Percentiles rank a stretch among this genome's conserved stretches.
Evolutionary conservation across 2,888 invertebrate genomes (phyloP).

Genomic region (Ormyrus rosae): DNA sequence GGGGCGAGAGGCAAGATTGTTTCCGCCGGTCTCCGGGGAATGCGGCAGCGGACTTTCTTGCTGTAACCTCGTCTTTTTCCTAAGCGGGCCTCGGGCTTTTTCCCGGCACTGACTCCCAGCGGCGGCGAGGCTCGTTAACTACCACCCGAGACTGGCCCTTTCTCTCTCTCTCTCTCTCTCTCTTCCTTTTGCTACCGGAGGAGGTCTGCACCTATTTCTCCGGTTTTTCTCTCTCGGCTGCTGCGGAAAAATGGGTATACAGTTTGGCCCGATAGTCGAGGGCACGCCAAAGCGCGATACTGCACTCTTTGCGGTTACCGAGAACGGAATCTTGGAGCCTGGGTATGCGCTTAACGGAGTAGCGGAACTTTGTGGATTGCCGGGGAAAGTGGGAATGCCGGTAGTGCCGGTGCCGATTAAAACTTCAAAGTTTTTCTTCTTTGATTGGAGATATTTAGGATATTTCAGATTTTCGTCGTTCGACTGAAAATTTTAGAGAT

Average conservation of each 20-base stretch:
- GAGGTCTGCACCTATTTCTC: slow-evolving; percentile 7
- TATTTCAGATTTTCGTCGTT: too few species aligned
- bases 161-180: slow-evolving; percentile 44
- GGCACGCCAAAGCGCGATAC: slow-evolving; percentile 49
- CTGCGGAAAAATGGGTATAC: slow-evolving; percentile 14
- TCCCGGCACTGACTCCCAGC: slow-evolving; percentile 13
- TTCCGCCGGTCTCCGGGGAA: slow-evolving; percentile 61
- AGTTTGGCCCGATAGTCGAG: slow-evolving; percentile 52
- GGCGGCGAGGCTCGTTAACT: slow-evolving; percentile 52
- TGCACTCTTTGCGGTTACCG: background rate
- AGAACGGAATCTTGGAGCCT: too few species aligned
- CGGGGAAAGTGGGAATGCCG: too few species aligned
- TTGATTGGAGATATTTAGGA: too few species aligned
- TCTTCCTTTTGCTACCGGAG: background rate
- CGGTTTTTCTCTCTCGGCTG: background rate
- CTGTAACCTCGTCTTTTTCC: slow-evolving; percentile 35
- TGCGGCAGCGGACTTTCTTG: slow-evolving; percentile 42
- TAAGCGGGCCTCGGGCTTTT: slow-evolving; percentile 25
- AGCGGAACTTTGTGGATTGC: too few species aligned
- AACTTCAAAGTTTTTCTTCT: too few species aligned
- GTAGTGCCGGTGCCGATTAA: too few species aligned
- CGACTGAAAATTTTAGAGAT: too few species aligned
- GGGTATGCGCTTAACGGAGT: too few species aligned
- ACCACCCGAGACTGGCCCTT: slow-evolving; percentile 63
- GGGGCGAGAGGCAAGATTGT: slow-evolving; percentile 61